Evolutionary conservation across 2,797 vertebrate genomes (phyloP).

Genomic region (Chelon auratus): DNA sequence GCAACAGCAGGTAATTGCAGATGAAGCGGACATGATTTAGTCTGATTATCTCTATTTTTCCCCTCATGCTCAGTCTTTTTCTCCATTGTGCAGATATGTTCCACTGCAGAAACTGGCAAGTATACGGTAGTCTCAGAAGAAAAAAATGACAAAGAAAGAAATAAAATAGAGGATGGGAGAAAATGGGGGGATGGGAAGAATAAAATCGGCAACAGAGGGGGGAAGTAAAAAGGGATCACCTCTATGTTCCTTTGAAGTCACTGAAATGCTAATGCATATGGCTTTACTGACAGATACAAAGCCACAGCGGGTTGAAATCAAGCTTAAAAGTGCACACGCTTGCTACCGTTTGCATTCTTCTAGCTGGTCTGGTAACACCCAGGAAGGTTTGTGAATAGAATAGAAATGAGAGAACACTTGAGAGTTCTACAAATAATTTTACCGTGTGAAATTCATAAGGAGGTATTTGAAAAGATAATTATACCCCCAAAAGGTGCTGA

Average conservation of each 20-base stretch:
- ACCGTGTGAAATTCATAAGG: not conserved
- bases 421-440: not conserved
- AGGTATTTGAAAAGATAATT: not conserved
- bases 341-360: not conserved
- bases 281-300: conserved; percentile 21
- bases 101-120: not conserved
- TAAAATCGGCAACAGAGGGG: too few relatives aligned
- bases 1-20: conserved; percentile 56
- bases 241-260: conserved; percentile 26
- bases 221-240: not conserved
- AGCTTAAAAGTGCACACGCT: not conserved
- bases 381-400: not conserved
- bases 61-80: not conserved
- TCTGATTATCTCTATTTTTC: conserved; percentile 58
- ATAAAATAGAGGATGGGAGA: too few relatives aligned
- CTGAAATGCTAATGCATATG: conserved; percentile 12
- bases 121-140: too few relatives aligned
- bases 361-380: conserved; percentile 4
- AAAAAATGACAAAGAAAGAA: too few relatives aligned
- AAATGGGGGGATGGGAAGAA: too few relatives aligned
- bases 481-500: not conserved
- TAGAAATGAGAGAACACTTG: conserved; percentile 2
- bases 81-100: conserved; percentile 7
- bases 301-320: not conserved
- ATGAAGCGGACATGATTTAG: conserved; percentile 48